A percentile compares a stretch with the other conserved stretches of the same genome.
Conservation (phyloP, 2,888 invertebrate genomes). For the Eilema sororculum region DNA sequence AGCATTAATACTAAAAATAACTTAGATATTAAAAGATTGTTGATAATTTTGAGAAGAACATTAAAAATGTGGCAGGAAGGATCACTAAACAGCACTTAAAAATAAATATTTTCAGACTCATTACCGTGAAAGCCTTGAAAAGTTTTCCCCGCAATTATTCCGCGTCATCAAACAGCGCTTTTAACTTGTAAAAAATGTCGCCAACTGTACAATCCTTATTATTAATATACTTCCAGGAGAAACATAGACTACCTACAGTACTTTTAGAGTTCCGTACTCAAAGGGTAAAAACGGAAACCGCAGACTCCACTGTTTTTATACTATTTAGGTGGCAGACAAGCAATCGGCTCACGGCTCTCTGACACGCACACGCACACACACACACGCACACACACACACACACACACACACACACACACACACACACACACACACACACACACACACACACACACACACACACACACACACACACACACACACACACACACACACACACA, state of each 20-base stretch:
- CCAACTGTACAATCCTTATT: constrained; percentile 22
- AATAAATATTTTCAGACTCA: constrained; percentile 16
- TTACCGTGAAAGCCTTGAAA: constrained; percentile 17
- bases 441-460: too few relatives aligned
- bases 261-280: constrained; percentile 6
- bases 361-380: too few relatives aligned
- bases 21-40: background rate
- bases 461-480: too few relatives aligned
- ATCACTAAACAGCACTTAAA: constrained; percentile 11
- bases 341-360: too few relatives aligned
- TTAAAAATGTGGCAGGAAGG: too few relatives aligned
- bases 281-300: constrained; percentile 2
- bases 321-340: too few relatives aligned
- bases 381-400: too few relatives aligned
- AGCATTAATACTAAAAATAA: background rate
- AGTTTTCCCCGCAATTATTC: constrained; percentile 17
- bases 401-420: too few relatives aligned
- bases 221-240: constrained; percentile 36
- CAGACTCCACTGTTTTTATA: too few relatives aligned
- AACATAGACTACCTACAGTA: constrained; percentile 39
- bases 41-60: too few relatives aligned
- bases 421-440: too few relatives aligned
- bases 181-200: constrained; percentile 10
- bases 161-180: constrained; percentile 17
- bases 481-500: too few relatives aligned